These are phyloP conservation scores for Alloscopus bannaensis DNA, from an alignment of 2,888 invertebrate species.

Conservation along the genomic window DNA sequence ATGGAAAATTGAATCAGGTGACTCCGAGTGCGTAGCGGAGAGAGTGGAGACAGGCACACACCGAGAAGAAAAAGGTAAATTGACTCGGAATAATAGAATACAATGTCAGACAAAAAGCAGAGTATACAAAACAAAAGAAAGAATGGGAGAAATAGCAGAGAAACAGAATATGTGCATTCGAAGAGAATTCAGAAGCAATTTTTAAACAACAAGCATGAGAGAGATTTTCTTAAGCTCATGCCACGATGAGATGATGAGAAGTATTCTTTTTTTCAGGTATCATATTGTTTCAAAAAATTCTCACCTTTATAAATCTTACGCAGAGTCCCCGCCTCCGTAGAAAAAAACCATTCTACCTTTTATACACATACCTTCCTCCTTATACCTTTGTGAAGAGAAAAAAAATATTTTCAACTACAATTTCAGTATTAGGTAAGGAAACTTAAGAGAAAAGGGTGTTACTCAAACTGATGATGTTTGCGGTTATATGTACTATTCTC, in stretches of 20 bases:
- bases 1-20: no score
- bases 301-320: slow-evolving; percentile 63
- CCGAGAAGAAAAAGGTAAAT: slow-evolving; percentile 8
- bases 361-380: no score
- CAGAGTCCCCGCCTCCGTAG: slow-evolving; percentile 56
- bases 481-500: background rate
- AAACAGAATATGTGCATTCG: no score
- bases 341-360: no score
- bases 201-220: slow-evolving; percentile 32
- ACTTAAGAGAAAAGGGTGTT: slow-evolving; percentile 50
- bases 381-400: no score
- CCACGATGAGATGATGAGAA: slow-evolving; percentile 2
- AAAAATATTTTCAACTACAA: no score
- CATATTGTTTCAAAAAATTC: slow-evolving; percentile 65
- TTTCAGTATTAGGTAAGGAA: no score
- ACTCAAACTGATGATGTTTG: background rate
- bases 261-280: slow-evolving; percentile 37
- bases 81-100: slow-evolving; percentile 8
- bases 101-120: slow-evolving; percentile 27
- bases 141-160: background rate
- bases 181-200: slow-evolving; percentile 40
- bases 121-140: slow-evolving; percentile 19
- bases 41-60: background rate
- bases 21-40: background rate
- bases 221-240: slow-evolving; percentile 7